Evolutionary conservation across 2,113 vertebrate species (phyloP).

Genomic region (Cheilinus undulatus): DNA sequence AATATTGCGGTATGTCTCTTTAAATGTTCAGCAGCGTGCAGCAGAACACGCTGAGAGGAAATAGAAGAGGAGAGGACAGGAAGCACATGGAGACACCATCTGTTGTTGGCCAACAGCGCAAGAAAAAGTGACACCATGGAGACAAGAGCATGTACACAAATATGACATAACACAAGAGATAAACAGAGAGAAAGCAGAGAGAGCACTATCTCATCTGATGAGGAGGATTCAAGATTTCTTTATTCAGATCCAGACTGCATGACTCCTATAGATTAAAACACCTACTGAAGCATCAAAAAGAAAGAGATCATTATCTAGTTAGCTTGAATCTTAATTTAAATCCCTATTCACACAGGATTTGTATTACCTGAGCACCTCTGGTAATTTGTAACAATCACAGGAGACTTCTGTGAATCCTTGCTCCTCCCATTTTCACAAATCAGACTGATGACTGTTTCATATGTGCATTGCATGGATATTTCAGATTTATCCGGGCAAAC

Average conservation of each 20-base stretch:
- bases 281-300: too few relatives aligned
- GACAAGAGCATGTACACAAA: neutral
- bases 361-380: too few relatives aligned
- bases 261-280: neutral
- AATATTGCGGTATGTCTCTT: slow-evolving; percentile 38
- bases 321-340: too few relatives aligned
- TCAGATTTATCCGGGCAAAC: too few relatives aligned
- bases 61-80: slow-evolving; percentile 59
- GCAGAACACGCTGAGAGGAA: slow-evolving; percentile 57
- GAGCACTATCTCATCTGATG: neutral
- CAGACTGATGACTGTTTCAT: too few relatives aligned
- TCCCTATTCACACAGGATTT: too few relatives aligned
- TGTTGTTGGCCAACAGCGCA: slow-evolving; percentile 67
- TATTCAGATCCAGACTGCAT: neutral
- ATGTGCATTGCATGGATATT: too few relatives aligned
- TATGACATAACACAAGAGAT: neutral
- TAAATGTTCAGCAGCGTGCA: slow-evolving; percentile 29
- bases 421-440: too few relatives aligned
- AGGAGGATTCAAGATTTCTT: too few relatives aligned
- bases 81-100: slow-evolving; percentile 73
- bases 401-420: too few relatives aligned
- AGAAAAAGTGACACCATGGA: slow-evolving; percentile 28
- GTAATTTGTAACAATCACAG: too few relatives aligned
- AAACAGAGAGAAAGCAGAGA: neutral
- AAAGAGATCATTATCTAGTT: too few relatives aligned